Conservation (phyloP, 2,113 vertebrate species). For the Pandion haliaetus region DNA sequence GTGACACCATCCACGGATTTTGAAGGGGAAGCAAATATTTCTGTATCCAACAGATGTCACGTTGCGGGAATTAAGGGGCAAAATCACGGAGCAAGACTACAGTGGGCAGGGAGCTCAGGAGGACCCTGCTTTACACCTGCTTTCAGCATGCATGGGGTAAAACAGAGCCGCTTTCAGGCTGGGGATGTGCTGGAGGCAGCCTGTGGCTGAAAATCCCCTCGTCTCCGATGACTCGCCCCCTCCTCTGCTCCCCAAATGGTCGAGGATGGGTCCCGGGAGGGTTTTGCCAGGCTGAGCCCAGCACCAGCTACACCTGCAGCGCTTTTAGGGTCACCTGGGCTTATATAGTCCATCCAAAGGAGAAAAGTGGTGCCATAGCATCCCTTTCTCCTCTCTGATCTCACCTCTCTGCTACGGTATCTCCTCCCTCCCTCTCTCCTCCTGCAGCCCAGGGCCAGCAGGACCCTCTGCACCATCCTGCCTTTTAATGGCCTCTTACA, state of each 20-base stretch:
- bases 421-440: not conserved
- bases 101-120: not conserved
- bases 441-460: not conserved
- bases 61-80: not conserved
- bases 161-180: not conserved
- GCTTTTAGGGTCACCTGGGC: not conserved
- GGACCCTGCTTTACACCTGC: not conserved
- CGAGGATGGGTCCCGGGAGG: not conserved
- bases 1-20: not conserved
- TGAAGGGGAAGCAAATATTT: conserved; percentile 5
- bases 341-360: not conserved
- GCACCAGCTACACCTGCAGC: not conserved
- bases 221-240: not conserved
- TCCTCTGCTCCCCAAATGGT: not conserved
- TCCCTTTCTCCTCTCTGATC: not conserved
- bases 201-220: not conserved
- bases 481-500: not conserved
- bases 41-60: fast-evolving
- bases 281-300: not conserved
- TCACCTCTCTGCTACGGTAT: not conserved
- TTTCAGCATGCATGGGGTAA: not conserved
- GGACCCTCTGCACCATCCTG: not conserved
- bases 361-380: fast-evolving
- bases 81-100: not conserved
- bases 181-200: not conserved